Evolutionary conservation across 2,113 vertebrate genomes (phyloP), one percentile per base, ranked within the genome.

Genomic region (Amphilophus citrinellus): DNA sequence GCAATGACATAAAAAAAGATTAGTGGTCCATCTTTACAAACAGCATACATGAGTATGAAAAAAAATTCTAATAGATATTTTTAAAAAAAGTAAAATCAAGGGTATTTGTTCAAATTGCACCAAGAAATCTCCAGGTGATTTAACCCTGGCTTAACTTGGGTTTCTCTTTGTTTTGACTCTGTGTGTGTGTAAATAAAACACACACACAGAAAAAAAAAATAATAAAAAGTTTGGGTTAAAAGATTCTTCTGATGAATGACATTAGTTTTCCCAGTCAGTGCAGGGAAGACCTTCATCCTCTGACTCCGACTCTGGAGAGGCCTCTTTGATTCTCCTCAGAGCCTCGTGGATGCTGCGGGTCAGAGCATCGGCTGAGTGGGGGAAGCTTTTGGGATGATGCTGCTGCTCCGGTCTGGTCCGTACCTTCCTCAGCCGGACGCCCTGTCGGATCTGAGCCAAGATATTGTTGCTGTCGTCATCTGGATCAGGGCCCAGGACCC

Each of bases 281-380:
- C 97, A 97, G 66, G 98, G 97, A 27, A 98, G 95, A 78, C 95
- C 96, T 87, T 99, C 98, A 5, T 99, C 98, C 94, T 99, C 98
- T 0, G 98, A 98, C 85, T 99, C 98, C 0, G 98, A 99, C 84
- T 99, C 98, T 0, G 98, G 98, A 0, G 98, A 99, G 0, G 98
- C 98, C 94, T 99, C 98, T 80, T 99, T 99, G 94, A 99, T 99
- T 82, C 98, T 96, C 77, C 97, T 92, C 91, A 99, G 96, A 3
- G 98, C 98, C 93, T 99, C 98, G 84, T 99, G 98, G 95, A 99
- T 99, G 95, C 98, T 99, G 88, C 97, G 97, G 20, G 98, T 99
- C 82, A 99, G 96, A 22, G 98, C 97, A 91, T 99, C 98, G 13
- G 94, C 87, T 5, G 97, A 93, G 85, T 98, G 97, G 8, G 95